These are phyloP conservation scores for Heliconius hortense DNA, from an alignment of 2,888 invertebrate genomes.

Conservation along the genomic window DNA sequence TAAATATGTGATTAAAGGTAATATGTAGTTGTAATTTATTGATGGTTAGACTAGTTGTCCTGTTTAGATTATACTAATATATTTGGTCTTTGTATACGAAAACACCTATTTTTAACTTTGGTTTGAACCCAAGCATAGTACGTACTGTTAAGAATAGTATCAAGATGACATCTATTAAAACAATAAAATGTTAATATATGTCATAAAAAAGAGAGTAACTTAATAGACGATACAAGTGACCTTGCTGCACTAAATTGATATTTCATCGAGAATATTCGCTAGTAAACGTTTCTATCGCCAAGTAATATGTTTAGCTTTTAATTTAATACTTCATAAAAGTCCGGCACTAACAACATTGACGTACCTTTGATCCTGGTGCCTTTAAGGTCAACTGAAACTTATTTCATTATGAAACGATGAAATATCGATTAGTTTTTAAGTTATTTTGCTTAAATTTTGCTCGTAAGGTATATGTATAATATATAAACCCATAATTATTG, in stretches of 20 bases:
- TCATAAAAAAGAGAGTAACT: neutral
- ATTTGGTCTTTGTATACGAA: neutral
- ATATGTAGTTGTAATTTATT: too few relatives aligned
- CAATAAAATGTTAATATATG: too few relatives aligned
- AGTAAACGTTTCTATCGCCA: neutral
- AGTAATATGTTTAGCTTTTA: slow-evolving; percentile 3
- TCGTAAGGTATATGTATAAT: neutral
- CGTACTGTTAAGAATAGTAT: too few relatives aligned
- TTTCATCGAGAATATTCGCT: neutral
- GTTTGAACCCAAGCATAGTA: too few relatives aligned
- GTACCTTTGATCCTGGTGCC: neutral
- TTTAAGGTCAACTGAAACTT: neutral
- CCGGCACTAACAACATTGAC: neutral
- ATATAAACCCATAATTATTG: too few relatives aligned
- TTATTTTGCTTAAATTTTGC: neutral
- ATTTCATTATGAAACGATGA: neutral
- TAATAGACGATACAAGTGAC: neutral
- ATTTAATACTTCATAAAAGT: neutral
- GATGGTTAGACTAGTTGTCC: too few relatives aligned
- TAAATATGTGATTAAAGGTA: too few relatives aligned
- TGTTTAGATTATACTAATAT: neutral
- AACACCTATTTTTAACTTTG: neutral
- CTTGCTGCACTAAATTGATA: neutral
- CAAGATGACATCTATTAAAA: too few relatives aligned
- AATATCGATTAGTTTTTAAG: neutral